Percentiles rank a stretch among this genome's conserved stretches.
Evolutionary conservation across 2,113 vertebrate species (phyloP).

Genomic region (Gymnorhina tibicen): DNA sequence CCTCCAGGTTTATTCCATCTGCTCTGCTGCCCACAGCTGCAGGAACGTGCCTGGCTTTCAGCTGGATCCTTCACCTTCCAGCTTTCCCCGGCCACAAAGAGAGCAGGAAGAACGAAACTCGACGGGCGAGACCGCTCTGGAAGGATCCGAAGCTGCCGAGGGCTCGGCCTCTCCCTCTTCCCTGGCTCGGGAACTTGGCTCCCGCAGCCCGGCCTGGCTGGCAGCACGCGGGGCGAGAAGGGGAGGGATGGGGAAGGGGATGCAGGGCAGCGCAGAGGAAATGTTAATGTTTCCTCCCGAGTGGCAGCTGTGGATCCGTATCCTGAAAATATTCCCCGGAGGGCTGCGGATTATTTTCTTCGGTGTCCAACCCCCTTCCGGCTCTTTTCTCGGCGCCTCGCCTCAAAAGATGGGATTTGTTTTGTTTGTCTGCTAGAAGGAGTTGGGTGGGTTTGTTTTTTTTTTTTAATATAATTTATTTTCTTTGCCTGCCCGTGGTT

Average conservation of each 20-base stretch:
- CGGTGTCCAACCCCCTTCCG: fast-evolving
- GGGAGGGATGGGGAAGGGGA: not conserved
- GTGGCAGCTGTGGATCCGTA: not conserved
- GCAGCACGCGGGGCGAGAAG: not conserved
- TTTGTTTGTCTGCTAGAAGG: not conserved
- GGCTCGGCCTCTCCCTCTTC: not conserved
- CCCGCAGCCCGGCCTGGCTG: not conserved
- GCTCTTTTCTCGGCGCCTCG: not conserved
- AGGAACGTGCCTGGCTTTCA: not conserved
- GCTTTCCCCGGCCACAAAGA: not conserved
- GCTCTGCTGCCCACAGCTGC: not conserved
- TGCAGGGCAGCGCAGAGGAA: not conserved
- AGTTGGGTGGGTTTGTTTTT: too few species aligned
- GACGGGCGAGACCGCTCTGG: not conserved
- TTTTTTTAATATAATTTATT: not conserved
- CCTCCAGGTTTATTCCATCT: not conserved
- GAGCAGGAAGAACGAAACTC: not conserved
- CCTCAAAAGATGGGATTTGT: not conserved
- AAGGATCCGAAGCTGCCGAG: not conserved
- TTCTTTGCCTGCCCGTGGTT: not conserved
- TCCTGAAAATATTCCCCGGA: not conserved
- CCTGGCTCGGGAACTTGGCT: slow-evolving; percentile 12
- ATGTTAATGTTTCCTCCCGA: not conserved
- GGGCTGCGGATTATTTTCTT: not conserved
- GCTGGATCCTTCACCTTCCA: not conserved